Evolutionary conservation across 2,113 vertebrate species (phyloP), one percentile per base, ranked within the genome.

Genomic region (Noturus placidus): DNA sequence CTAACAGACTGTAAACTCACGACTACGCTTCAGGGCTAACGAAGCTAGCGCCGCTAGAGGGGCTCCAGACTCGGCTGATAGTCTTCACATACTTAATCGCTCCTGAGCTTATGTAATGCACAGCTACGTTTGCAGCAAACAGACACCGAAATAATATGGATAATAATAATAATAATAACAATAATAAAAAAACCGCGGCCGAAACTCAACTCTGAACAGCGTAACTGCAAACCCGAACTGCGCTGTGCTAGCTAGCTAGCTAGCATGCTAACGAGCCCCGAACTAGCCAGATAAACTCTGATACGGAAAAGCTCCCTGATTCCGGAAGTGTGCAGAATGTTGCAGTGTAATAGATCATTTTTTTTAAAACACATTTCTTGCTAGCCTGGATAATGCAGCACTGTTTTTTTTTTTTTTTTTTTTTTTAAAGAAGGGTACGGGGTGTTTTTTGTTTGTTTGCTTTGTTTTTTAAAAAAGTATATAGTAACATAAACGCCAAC

Each of bases 401-500:
- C 56, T 59, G 74, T n/a, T n/a, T n/a, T n/a, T n/a, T n/a, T n/a
- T n/a, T n/a, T n/a, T n/a, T n/a, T n/a, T n/a, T n/a, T n/a, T n/a
- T n/a, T n/a, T n/a, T n/a, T n/a, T n/a, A n/a, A 84, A 33, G 84
- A 91, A 93, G 84, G 85, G 46, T 90, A 87, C 57, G 33, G 13
- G 59, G 1, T 27, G 5, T 2, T 67, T 67, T 67, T 4, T 30
- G 1, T 25, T 61, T 61, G 7, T n/a, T 63, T 81, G 90, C 93
- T 96, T 78, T 77, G 15, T 19, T 80, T 56, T 93, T 50, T 70
- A 33, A 13, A 92, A 94, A 92, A 94, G 94, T 92, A 95, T 91
- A 95, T 93, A 92, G 92, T 89, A 93, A 94, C 94, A 96, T 94
- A 96, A 96, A 96, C 95, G 93, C 92, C 93, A 94, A 95, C 92